These are phyloP conservation scores for Cyclophora albipunctata DNA, from an alignment of 2,888 invertebrate genomes.

Conservation along the genomic window DNA sequence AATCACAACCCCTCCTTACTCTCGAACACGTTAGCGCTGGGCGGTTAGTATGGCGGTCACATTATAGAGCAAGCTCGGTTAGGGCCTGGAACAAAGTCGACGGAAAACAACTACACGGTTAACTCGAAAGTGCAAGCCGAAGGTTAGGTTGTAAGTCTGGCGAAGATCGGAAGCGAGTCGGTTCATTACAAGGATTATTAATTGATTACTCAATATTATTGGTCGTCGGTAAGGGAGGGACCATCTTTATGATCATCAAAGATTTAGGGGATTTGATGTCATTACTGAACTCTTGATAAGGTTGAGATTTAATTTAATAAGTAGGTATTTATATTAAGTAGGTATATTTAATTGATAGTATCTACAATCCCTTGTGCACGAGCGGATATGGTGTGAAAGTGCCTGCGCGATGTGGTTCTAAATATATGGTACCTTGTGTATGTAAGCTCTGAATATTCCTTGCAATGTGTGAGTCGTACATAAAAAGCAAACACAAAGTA, in stretches of 20 bases:
- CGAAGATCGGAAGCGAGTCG: constrained; percentile 40
- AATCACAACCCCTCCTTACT: constrained; percentile 69
- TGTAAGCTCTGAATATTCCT: constrained; percentile 57
- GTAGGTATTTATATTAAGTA: neutral
- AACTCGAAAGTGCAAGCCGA: constrained; percentile 66
- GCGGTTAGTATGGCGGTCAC: constrained; percentile 75
- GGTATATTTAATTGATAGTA: constrained; percentile 1
- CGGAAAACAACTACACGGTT: constrained; percentile 72
- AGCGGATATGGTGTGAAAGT: constrained; percentile 20
- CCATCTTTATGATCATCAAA: too few species aligned
- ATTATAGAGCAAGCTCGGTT: constrained; percentile 76
- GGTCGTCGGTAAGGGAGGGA: constrained; percentile 1
- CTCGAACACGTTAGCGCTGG: constrained; percentile 67
- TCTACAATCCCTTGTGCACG: constrained; percentile 7
- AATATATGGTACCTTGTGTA: constrained; percentile 21
- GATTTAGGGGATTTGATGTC: neutral
- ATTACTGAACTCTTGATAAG: neutral
- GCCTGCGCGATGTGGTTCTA: constrained; percentile 9
- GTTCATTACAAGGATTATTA: constrained; percentile 64
- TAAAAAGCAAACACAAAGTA: constrained; percentile 50
- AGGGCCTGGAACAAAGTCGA: constrained; percentile 76
- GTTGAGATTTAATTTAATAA: constrained; percentile 1
- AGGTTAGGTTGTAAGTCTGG: constrained; percentile 60
- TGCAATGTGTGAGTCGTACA: constrained; percentile 56
- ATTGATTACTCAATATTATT: constrained; percentile 20